These are phyloP conservation scores for Lacanobia oleracea DNA, from an alignment of 2,888 invertebrate species.

Conservation along the genomic window DNA sequence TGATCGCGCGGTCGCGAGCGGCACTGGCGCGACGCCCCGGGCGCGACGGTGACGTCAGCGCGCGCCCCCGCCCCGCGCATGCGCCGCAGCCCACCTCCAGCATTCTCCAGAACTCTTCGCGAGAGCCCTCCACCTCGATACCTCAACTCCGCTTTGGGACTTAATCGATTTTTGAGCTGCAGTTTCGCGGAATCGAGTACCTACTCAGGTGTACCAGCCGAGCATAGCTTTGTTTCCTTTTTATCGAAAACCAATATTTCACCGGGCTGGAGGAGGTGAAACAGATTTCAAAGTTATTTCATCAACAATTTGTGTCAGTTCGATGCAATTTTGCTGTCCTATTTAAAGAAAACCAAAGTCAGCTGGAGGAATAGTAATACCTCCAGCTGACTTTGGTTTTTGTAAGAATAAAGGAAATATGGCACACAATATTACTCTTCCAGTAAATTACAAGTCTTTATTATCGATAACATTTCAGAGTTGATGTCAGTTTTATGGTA, in stretches of 20 bases:
- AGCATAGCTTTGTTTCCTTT: conserved; percentile 48
- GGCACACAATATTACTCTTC: conserved; percentile 21
- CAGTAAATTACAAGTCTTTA: conserved; percentile 40
- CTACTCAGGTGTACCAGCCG: conserved; percentile 76
- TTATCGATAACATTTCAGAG: conserved; percentile 27
- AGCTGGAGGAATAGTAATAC: too few relatives aligned
- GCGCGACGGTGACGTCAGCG: conserved; percentile 88
- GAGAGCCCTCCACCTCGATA: conserved; percentile 89
- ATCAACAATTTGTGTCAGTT: conserved; percentile 22
- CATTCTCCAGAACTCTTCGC: conserved; percentile 85
- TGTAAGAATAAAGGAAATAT: conserved; percentile 25
- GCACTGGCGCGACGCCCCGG: conserved; percentile 87
- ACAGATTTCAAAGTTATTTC: conserved; percentile 34
- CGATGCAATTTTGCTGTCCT: conserved; percentile 14
- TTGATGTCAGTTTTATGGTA: conserved; percentile 32
- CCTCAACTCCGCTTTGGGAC: conserved; percentile 88
- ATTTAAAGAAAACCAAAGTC: conserved; percentile 15
- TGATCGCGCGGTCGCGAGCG: conserved; percentile 86
- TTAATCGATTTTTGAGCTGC: conserved; percentile 90
- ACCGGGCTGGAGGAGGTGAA: conserved; percentile 33
- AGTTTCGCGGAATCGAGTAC: conserved; percentile 83
- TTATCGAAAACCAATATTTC: conserved; percentile 61
- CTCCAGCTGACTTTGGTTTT: too few relatives aligned
- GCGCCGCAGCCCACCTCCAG: conserved; percentile 76
- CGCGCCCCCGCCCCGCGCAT: conserved; percentile 84